phyloP scores from a whole-genome alignment of 2,888 invertebrate genomes.

The Thecophora atra region DNA sequence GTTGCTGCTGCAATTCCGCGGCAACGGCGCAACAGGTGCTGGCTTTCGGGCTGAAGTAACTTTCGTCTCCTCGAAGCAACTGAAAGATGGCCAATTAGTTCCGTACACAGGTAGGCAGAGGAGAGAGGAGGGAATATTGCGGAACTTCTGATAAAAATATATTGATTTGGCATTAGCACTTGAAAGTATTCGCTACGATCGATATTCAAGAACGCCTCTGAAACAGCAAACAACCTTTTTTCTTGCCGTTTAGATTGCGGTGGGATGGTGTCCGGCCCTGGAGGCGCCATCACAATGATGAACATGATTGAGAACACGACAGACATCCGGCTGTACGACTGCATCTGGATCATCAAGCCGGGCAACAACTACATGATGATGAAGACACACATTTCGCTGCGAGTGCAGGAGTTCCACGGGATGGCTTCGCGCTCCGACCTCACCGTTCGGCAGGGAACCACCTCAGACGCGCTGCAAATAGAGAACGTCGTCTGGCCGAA shows the following conservation, averaged over 20 bases:
- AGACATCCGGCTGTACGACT: conserved; percentile 72
- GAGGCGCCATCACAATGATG: conserved; percentile 80
- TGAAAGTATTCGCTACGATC: not conserved
- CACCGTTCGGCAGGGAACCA: conserved; percentile 74
- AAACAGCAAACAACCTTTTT: not conserved
- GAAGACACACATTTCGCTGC: conserved; percentile 75
- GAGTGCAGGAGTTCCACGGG: conserved; percentile 70
- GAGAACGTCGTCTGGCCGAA: conserved; percentile 71
- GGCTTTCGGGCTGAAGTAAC: conserved; percentile 74
- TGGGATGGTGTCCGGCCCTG: conserved; percentile 75
- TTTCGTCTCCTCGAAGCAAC: conserved; percentile 62
- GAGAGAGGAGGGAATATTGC: not conserved
- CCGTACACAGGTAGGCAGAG: conserved; percentile 61
- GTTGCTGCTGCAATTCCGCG: conserved; percentile 73
- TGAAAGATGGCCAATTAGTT: conserved; percentile 59
- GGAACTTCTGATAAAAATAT: not conserved
- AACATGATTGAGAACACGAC: conserved; percentile 73
- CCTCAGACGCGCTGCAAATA: conserved; percentile 71
- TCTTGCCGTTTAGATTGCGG: conserved; percentile 71
- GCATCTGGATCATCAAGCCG: conserved; percentile 77
- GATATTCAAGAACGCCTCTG: too few relatives aligned
- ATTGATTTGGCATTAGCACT: not conserved
- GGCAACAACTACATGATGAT: conserved; percentile 72
- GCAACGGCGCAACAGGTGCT: conserved; percentile 74
- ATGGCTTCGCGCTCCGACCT: conserved; percentile 73